These are phyloP conservation scores for Stratiomys singularior DNA, from an alignment of 2,888 invertebrate genomes.

Conservation along the genomic window DNA sequence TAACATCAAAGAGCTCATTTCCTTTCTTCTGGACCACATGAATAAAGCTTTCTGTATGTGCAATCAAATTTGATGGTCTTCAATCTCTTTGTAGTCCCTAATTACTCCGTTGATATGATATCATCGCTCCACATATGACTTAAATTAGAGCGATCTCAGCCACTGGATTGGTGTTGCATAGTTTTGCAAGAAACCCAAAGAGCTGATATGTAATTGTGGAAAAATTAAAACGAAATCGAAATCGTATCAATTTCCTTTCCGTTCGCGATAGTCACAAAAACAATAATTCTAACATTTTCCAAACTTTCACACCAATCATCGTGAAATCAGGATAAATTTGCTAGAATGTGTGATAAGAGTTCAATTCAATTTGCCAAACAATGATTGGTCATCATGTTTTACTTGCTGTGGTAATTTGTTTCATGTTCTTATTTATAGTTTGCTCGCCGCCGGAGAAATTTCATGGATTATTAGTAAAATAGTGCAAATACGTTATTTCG, in stretches of 20 bases:
- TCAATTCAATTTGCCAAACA: background rate
- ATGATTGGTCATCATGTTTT: background rate
- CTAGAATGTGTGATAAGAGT: background rate
- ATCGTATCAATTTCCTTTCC: background rate
- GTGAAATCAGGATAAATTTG: background rate
- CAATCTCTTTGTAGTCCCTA: too few relatives aligned
- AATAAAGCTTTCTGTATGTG: too few relatives aligned
- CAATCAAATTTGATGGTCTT: too few relatives aligned
- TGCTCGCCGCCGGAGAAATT: background rate
- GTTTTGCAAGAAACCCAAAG: too few relatives aligned
- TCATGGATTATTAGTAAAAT: too few relatives aligned
- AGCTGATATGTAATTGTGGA: background rate
- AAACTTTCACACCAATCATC: slow-evolving; percentile 7
- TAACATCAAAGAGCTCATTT: background rate
- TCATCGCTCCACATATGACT: too few relatives aligned
- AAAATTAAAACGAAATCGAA: background rate
- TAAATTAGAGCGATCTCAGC: too few relatives aligned
- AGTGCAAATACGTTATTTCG: too few relatives aligned
- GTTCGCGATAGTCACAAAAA: background rate
- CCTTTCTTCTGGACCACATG: too few relatives aligned
- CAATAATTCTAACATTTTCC: background rate
- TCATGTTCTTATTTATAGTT: background rate
- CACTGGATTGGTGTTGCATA: too few relatives aligned
- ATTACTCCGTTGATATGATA: too few relatives aligned
- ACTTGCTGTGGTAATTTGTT: too few relatives aligned